phyloP scores from a whole-genome alignment of 2,888 invertebrate genomes.

The Patella caerulea region DNA sequence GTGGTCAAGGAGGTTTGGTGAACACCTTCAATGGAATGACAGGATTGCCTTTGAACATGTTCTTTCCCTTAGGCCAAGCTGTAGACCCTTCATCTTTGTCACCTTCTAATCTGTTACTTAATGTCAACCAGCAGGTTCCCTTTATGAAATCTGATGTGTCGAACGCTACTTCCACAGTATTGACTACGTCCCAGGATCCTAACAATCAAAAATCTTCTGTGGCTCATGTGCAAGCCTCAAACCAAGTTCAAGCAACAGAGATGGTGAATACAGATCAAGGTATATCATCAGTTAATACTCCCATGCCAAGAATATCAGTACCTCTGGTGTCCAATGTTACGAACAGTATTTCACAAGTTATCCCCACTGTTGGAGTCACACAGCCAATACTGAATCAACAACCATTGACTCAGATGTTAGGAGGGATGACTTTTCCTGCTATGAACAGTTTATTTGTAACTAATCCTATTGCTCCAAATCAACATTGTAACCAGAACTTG shows the following conservation, averaged over 20 bases:
- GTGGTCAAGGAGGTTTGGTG: slow-evolving; percentile 14
- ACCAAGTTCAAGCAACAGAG: slow-evolving; percentile 14
- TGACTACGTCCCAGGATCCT: background rate
- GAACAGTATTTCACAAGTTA: slow-evolving; percentile 64
- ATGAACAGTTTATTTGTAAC: slow-evolving; percentile 33
- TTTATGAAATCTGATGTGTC: background rate
- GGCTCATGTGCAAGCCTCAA: slow-evolving; percentile 5
- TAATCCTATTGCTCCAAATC: slow-evolving; percentile 31
- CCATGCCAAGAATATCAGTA: slow-evolving; percentile 64
- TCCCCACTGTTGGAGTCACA: slow-evolving; percentile 58
- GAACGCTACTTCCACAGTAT: background rate
- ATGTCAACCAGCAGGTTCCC: background rate
- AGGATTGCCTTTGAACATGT: slow-evolving; percentile 37
- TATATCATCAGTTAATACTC: slow-evolving; percentile 46
- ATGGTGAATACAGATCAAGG: slow-evolving; percentile 5
- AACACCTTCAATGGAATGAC: slow-evolving; percentile 20
- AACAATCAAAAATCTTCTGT: background rate
- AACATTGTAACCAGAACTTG: slow-evolving; percentile 15
- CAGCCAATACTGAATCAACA: slow-evolving; percentile 33
- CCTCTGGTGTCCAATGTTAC: slow-evolving; percentile 64
- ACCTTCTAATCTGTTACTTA: background rate
- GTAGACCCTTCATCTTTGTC: slow-evolving; percentile 17
- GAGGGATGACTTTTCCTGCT: slow-evolving; percentile 35
- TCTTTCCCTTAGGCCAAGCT: slow-evolving; percentile 34
- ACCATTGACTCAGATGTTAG: slow-evolving; percentile 35